Base-by-base conservation (phyloP, 1,140 invertebrate species). In the Formica exsecta region DNA sequence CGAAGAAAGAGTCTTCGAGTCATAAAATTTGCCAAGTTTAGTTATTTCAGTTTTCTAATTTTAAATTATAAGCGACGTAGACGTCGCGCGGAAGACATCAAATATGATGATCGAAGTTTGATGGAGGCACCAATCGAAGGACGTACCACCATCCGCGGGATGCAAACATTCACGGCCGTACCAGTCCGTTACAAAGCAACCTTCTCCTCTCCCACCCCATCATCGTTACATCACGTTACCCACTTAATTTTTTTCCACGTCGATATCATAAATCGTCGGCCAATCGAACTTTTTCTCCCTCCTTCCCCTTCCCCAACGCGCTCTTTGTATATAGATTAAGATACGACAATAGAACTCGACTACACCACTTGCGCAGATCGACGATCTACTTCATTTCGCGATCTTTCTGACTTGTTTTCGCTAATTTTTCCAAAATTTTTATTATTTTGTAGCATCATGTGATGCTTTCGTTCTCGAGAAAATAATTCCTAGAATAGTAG, bases 231-330 rank as follows among this genome's bases (percentile, higher is more conserved):
- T 81, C 54, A 54, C 44, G 48, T 51, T 51, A 51, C 22, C 41
- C 25, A 64, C 29, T 87, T 87, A 62, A 51, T 76, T 74, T 59
- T 57, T 57, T 54, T 44, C 65, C 61, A 29, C 41, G 29, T 79
- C 89, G 70, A 90, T 91, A 91, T 90, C 76, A 80, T 90, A 89
- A 91, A 91, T 92, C 61, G 61, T 61, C 44, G 61, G 22, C 62
- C 64, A 87, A 91, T 92, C 86, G 87, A 88, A 91, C 85, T 57
- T 80, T 71, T 54, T 57, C 36, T 68, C 16, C 44, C 22, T 29
- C 22, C 22, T 19, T 29, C 16, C 9, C 9, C 13, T 19, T 8
- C 8, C 32, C 7, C 16, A 8, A 38, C 8, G 25, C 8, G 25
- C 25, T 29, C 0, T 41, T 59, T 70, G 19, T 29, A 77, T 57